Conservation (phyloP, 2,888 invertebrate species). For the Pedicia rivosa region DNA sequence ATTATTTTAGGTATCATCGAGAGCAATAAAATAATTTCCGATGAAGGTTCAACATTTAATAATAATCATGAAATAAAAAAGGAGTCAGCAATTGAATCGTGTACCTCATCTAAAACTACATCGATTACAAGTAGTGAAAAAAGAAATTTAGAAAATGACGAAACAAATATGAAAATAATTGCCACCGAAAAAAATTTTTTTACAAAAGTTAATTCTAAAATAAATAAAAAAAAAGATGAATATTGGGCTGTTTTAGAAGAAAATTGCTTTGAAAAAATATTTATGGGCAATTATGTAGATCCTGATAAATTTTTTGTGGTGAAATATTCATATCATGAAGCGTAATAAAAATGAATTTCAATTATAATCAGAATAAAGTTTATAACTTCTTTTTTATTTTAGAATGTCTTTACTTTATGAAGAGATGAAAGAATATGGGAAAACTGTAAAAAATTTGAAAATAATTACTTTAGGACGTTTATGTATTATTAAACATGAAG, state of each 20-base stretch:
- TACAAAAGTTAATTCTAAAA: neutral
- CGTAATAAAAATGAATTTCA: no score
- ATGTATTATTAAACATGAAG: slow-evolving; percentile 9
- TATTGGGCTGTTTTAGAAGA: neutral
- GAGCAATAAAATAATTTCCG: no score
- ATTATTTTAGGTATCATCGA: no score
- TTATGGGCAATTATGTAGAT: neutral
- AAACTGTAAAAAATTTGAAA: neutral
- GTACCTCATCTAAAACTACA: no score
- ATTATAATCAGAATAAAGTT: no score
- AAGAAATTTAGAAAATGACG: no score
- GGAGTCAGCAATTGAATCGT: no score
- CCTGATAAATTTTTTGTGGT: neutral
- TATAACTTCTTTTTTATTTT: no score
- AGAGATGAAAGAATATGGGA: neutral
- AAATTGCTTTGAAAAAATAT: neutral
- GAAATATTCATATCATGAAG: neutral
- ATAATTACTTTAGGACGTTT: neutral
- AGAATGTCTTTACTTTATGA: no score
- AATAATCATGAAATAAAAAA: no score
- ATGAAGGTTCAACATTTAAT: no score
- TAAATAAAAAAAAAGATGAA: neutral
- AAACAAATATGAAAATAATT: neutral
- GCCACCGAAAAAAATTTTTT: neutral
- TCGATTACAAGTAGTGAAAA: no score